Conservation (phyloP, 2,888 invertebrate species). For the Pollenia labialis region DNA sequence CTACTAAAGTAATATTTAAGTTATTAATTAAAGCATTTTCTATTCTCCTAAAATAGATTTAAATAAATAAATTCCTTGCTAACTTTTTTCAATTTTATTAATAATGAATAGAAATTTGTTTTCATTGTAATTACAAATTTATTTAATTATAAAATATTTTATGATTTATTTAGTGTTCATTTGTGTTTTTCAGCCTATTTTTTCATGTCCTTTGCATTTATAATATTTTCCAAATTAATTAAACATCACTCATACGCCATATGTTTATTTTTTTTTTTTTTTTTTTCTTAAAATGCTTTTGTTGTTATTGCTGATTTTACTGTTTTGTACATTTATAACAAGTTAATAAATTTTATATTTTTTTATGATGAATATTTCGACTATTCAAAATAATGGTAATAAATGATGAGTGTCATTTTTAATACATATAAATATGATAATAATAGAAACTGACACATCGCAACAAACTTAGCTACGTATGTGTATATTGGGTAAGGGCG, state of each 20-base stretch:
- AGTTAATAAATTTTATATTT: slow-evolving; percentile 69
- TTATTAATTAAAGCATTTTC: too few relatives aligned
- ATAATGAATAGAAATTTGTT: neutral
- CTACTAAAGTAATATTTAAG: too few relatives aligned
- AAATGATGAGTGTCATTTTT: slow-evolving; percentile 70
- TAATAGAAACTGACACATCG: slow-evolving; percentile 51
- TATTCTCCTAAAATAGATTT: too few relatives aligned
- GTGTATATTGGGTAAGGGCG: neutral
- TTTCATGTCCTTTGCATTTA: slow-evolving; percentile 37
- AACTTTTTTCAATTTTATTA: neutral
- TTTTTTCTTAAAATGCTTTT: neutral
- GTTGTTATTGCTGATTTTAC: slow-evolving; percentile 34
- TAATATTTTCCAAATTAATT: slow-evolving; percentile 66
- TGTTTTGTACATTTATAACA: slow-evolving; percentile 62
- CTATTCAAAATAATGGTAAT: slow-evolving; percentile 68
- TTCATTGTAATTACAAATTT: slow-evolving; percentile 31
- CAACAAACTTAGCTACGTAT: slow-evolving; percentile 11
- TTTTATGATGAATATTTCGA: slow-evolving; percentile 57
- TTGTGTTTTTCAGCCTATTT: neutral
- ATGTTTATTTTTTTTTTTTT: slow-evolving; percentile 52
- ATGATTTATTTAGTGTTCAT: slow-evolving; percentile 63
- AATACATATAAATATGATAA: slow-evolving; percentile 52
- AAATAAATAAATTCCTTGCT: too few relatives aligned
- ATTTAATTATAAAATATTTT: slow-evolving; percentile 58
- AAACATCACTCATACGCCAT: slow-evolving; percentile 70